Evolutionary conservation across 2,797 vertebrate species (phyloP), one percentile per base, ranked within the genome.

Genomic region (Nyctalus aviator): DNA sequence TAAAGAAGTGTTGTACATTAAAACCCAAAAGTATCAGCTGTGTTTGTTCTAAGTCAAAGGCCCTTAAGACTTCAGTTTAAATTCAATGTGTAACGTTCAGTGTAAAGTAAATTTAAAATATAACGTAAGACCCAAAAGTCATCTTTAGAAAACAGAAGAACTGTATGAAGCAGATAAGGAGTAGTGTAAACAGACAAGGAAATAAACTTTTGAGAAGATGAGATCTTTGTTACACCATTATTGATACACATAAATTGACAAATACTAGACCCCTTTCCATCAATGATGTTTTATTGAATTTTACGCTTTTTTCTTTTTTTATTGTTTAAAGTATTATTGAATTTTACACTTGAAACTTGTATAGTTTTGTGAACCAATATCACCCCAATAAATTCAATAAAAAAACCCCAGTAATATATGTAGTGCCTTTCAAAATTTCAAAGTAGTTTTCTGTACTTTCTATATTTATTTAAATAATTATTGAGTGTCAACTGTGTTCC

Each of bases 11-110:
- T 78, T 93, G 93, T 93, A 78, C 1, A 15, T 18, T 73, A 76
- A 77, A 93, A 77, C 9, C 59, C 66, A 55, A 78, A 55, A 91
- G 4, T 12, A 57, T 69, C 87, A 84, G 41, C 5, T 89, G 15
- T 93, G 20, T 81, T 84, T 96, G 5, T 91, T 83, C 66, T 90
- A 90, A 86, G 88, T 90, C 53, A 69, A 81, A 84, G 23, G 23
- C n/a, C 79, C 59, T 50, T 84, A 84, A 76, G 35, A 75, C 37
- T 91, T 87, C 41, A 62, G 55, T 93, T 87, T 87, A 68, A 88
- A 35, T 53, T 15, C 73, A 53, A 87, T 55, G 30, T 79, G 20
- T 81, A 64, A 93, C 66, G 46, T 87, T 92, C 55, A 81, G 15
- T 75, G 81, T 92, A 90, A 92, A 75, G 30, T 87, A 87, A 88